phyloP scores from a whole-genome alignment of 2,888 invertebrate genomes.

The Myopa tessellatipennis region DNA sequence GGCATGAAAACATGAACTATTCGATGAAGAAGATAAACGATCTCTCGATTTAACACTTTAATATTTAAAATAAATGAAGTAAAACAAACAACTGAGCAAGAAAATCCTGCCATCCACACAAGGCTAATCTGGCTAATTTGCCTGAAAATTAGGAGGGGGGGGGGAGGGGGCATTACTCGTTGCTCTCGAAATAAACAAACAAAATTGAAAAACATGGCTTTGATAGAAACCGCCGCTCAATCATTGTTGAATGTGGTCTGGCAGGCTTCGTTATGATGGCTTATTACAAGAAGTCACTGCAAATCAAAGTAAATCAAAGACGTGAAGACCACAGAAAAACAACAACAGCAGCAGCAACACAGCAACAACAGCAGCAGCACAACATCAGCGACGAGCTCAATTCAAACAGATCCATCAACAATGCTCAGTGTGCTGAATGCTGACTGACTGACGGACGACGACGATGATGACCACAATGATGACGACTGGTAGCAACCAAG shows the following conservation, averaged over 20 bases:
- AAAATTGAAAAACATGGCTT: neutral
- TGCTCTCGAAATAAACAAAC: neutral
- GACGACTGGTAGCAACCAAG: neutral
- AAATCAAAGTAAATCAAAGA: slow-evolving; percentile 22
- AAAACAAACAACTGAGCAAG: too few species aligned
- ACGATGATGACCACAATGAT: neutral
- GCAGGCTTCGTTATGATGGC: slow-evolving; percentile 34
- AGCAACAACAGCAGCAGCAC: slow-evolving; percentile 3
- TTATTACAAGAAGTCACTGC: slow-evolving; percentile 38
- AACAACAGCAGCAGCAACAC: slow-evolving; percentile 1
- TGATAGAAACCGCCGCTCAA: neutral
- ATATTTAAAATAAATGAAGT: neutral
- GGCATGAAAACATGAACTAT: too few species aligned
- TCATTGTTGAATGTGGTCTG: neutral
- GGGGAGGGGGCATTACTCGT: neutral
- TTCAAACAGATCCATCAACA: neutral
- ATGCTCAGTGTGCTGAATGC: neutral
- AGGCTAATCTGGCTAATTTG: slow-evolving; percentile 1
- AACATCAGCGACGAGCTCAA: neutral
- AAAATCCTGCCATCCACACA: too few species aligned
- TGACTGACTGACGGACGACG: neutral
- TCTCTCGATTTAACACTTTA: neutral
- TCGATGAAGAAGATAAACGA: too few species aligned
- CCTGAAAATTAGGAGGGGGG: neutral
- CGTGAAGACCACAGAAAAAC: neutral